These are phyloP conservation scores for Pionites leucogaster DNA, from an alignment of 2,113 vertebrate species.

Conservation along the genomic window DNA sequence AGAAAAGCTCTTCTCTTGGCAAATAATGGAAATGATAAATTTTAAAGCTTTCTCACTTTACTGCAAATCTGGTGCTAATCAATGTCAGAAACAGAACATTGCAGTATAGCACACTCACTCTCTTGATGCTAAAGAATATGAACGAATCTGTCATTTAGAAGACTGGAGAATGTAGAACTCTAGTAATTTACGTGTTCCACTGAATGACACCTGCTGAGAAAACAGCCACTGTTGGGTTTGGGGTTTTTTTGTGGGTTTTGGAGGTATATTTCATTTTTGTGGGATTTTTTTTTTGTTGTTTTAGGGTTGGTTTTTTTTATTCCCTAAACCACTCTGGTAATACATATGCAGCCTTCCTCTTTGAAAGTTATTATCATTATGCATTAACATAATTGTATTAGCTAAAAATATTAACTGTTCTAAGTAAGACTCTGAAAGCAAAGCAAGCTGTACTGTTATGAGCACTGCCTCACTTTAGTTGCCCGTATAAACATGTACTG, in stretches of 20 bases:
- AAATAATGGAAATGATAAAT: background rate
- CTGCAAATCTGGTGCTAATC: background rate
- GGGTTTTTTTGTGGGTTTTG: background rate
- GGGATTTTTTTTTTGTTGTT: background rate
- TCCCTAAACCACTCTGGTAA: background rate
- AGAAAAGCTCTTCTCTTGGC: background rate
- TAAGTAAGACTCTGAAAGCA: background rate
- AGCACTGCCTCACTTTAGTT: background rate
- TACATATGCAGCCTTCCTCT: background rate
- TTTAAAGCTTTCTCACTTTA: background rate
- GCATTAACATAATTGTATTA: background rate
- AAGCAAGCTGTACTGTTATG: background rate
- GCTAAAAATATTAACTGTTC: conserved; percentile 34
- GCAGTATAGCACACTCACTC: background rate
- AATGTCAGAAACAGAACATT: background rate
- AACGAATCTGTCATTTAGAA: background rate
- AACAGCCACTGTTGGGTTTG: background rate
- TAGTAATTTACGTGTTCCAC: background rate
- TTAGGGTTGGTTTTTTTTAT: background rate
- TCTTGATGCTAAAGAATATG: background rate
- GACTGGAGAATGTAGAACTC: background rate
- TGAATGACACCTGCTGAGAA: background rate
- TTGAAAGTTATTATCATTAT: conserved; percentile 27
- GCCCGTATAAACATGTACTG: background rate
- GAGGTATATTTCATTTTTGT: background rate